Base-by-base conservation (phyloP, 1,140 invertebrate genomes). In the Epicauta chinensis region DNA sequence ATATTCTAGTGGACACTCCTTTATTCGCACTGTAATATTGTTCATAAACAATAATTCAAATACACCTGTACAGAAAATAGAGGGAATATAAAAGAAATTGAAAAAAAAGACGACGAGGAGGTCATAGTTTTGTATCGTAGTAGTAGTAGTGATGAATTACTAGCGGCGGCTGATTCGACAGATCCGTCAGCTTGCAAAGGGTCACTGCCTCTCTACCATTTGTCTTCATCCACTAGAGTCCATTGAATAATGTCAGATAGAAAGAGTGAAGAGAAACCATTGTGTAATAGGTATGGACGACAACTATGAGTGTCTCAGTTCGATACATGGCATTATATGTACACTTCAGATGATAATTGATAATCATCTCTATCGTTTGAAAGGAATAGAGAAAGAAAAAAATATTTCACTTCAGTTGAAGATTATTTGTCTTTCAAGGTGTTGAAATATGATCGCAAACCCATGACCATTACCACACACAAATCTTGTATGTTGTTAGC, bases 191-290 rank as follows among this genome's bases (percentile, higher is more conserved):
- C 47, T 34, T 23, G 47, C 23, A 37, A 50, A 50, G 47, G 47
- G 47, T 50, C 47, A 50, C 47, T 50, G 47, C 47, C 23, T 23
- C 23, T 34, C 16, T 50, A 39, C 47, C 47, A 50, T 50, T 50
- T 50, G 47, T 50, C 47, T 50, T 50, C 47, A 40, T 50, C 47
- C 47, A 47, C 38, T 50, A 39, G 47, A 40, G 36, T 50, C 47
- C 47, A 50, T 50, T 50, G 47, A 50, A 50, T 50, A 50, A 50
- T 50, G 47, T 50, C 47, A 50, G 38, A 41, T 37, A 37, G 47
- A 50, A 50, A 37, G 37, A 50, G 47, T 50, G 36, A 37, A 50
- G 7, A 23, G 23, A 23, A 7, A 29, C 36, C 34, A 47, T 47
- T 47, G 32, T 47, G 45, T 47, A 36, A 37, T 47, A 23, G 23